A percentile compares a stretch with the other conserved stretches of the same genome.
These are phyloP conservation scores for Gouania willdenowi DNA, from an alignment of 2,797 vertebrate genomes.

Conservation along the genomic window DNA sequence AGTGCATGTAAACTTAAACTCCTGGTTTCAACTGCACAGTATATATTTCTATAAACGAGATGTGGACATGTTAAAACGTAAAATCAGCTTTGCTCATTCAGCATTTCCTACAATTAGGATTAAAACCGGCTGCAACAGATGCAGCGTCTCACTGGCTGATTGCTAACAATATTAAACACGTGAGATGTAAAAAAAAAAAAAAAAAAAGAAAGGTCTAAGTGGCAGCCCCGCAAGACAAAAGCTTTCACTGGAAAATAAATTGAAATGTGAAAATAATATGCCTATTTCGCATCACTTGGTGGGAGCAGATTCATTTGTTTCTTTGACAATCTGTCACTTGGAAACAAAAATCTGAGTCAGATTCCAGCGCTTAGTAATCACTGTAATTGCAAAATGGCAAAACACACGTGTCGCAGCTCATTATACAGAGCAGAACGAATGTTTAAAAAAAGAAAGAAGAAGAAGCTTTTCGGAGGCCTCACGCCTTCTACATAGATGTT, in stretches of 20 bases:
- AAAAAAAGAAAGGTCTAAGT: constrained; percentile 39
- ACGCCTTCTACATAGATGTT: too few relatives aligned
- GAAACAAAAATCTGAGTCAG: constrained; percentile 61
- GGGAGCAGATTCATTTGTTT: constrained; percentile 62
- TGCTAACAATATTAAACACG: constrained; percentile 41
- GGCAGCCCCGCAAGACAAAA: constrained; percentile 51
- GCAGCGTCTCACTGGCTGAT: constrained; percentile 41
- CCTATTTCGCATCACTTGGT: constrained; percentile 49
- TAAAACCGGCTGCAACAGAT: too few relatives aligned
- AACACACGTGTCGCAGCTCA: not conserved
- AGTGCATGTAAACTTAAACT: too few relatives aligned
- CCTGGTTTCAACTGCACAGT: too few relatives aligned
- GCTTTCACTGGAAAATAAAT: constrained; percentile 45
- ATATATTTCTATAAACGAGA: too few relatives aligned
- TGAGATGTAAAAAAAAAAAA: not conserved
- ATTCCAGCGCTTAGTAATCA: constrained; percentile 62
- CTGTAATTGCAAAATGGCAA: constrained; percentile 59
- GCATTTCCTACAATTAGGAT: too few relatives aligned
- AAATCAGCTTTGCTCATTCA: too few relatives aligned
- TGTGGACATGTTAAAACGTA: too few relatives aligned
- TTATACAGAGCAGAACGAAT: constrained; percentile 7
- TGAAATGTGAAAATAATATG: constrained; percentile 65
- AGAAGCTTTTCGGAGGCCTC: too few relatives aligned
- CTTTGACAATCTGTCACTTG: constrained; percentile 65
- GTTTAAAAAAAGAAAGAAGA: not conserved